phyloP scores from a whole-genome alignment of 2,797 vertebrate genomes.

The Pogonophryne albipinna region DNA sequence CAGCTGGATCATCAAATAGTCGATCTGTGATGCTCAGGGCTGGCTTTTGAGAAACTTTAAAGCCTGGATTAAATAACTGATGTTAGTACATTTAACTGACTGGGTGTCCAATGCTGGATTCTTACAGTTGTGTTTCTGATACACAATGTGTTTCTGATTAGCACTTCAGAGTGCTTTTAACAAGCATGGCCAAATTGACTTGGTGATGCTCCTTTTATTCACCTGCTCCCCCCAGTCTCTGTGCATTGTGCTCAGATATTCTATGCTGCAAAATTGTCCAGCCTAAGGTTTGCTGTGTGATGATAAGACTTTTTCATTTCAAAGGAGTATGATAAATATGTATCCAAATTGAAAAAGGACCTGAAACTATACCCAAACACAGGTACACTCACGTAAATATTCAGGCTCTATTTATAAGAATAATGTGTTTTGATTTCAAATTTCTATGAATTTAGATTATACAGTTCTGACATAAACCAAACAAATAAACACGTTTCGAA shows the following conservation, averaged over 20 bases:
- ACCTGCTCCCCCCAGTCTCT: neutral
- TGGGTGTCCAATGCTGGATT: neutral
- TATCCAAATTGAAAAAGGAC: neutral
- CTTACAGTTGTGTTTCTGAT: neutral
- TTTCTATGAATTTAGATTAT: no score
- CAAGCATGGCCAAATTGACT: neutral
- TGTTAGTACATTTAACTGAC: neutral
- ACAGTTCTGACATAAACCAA: no score
- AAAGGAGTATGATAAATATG: neutral
- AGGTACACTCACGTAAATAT: no score
- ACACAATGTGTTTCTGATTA: neutral
- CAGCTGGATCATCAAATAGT: slow-evolving; percentile 48
- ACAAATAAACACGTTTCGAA: no score
- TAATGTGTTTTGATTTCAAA: no score
- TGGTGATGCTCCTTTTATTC: no score
- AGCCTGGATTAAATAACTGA: slow-evolving; percentile 14
- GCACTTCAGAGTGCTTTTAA: neutral
- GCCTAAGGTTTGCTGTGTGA: neutral
- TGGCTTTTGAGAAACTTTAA: slow-evolving; percentile 18
- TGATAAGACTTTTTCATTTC: no score
- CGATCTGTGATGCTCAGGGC: slow-evolving; percentile 1
- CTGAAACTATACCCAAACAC: no score
- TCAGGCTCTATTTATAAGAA: no score
- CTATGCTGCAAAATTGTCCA: neutral
- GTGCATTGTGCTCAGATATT: no score